These are phyloP conservation scores for Parasteatoda lunata DNA, from an alignment of 2,888 invertebrate genomes.

Conservation along the genomic window DNA sequence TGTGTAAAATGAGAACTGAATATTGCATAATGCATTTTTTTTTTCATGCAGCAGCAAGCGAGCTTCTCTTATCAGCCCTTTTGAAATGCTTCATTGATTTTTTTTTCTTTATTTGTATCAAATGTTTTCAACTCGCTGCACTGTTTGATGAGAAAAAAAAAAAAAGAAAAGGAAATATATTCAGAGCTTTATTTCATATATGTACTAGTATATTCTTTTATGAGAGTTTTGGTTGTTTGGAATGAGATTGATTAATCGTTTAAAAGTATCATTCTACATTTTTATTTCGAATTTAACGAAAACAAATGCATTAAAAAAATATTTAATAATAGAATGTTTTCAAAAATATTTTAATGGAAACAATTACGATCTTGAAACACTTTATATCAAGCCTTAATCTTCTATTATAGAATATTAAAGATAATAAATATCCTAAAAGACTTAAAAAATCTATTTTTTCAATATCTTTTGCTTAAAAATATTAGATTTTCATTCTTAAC, in stretches of 20 bases:
- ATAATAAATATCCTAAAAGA: too few species aligned
- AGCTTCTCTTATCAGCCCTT: background rate
- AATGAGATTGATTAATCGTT: background rate
- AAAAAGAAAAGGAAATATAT: background rate
- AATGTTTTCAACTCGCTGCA: constrained; percentile 9
- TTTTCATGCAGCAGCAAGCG: constrained; percentile 7
- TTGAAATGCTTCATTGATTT: constrained; percentile 34
- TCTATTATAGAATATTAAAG: too few species aligned
- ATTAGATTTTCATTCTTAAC: too few species aligned
- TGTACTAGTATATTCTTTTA: background rate
- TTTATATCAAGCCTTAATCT: too few species aligned
- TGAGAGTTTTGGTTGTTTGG: background rate
- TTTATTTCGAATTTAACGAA: too few species aligned
- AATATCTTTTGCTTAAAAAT: too few species aligned
- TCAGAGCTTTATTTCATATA: background rate
- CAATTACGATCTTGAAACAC: too few species aligned
- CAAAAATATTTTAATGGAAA: too few species aligned
- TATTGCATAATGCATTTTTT: constrained; percentile 56
- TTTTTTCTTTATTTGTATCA: constrained; percentile 16
- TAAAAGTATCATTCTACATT: background rate
- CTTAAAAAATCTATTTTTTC: too few species aligned
- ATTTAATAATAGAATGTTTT: too few species aligned
- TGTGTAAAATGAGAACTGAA: constrained; percentile 52
- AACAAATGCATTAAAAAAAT: too few species aligned
- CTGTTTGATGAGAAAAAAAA: background rate